phyloP scores from a whole-genome alignment of 2,888 invertebrate genomes.

The Lucinisca nassula region DNA sequence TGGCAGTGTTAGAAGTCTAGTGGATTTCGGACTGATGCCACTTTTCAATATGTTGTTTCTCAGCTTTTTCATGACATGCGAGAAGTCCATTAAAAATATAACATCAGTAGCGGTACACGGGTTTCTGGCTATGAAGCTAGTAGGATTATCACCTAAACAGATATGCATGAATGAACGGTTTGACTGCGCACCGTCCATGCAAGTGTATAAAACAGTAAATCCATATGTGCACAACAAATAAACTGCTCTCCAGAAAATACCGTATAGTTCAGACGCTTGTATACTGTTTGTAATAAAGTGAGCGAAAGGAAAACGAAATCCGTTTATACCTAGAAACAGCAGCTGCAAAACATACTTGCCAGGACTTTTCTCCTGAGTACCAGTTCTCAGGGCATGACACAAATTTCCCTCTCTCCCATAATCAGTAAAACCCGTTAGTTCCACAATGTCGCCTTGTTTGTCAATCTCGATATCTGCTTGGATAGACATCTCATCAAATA shows the following conservation, averaged over 20 bases:
- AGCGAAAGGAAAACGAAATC: constrained; percentile 65
- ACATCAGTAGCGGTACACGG: neutral
- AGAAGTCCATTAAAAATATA: constrained; percentile 48
- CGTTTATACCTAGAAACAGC: constrained; percentile 54
- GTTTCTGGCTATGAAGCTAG: constrained; percentile 2
- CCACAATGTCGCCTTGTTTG: too few relatives aligned
- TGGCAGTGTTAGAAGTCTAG: constrained; percentile 12
- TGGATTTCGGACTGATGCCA: constrained; percentile 37
- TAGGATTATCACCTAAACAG: constrained; percentile 33
- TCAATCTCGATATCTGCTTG: constrained; percentile 64
- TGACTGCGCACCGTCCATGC: constrained; percentile 62
- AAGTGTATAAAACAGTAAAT: constrained; percentile 52
- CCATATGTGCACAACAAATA: constrained; percentile 38
- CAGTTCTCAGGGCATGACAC: too few relatives aligned
- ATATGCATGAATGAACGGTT: constrained; percentile 54
- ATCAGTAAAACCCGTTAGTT: too few relatives aligned
- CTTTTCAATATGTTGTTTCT: constrained; percentile 61
- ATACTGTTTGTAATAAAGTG: constrained; percentile 54
- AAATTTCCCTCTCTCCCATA: too few relatives aligned
- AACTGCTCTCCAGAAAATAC: constrained; percentile 56
- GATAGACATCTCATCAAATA: constrained; percentile 71
- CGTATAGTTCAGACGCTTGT: constrained; percentile 46
- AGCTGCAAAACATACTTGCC: constrained; percentile 54
- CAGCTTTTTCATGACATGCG: constrained; percentile 60
- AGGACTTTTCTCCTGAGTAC: too few relatives aligned